These are phyloP conservation scores for Prionailurus bengalensis DNA, from an alignment of 2,113 vertebrate genomes.

Conservation along the genomic window DNA sequence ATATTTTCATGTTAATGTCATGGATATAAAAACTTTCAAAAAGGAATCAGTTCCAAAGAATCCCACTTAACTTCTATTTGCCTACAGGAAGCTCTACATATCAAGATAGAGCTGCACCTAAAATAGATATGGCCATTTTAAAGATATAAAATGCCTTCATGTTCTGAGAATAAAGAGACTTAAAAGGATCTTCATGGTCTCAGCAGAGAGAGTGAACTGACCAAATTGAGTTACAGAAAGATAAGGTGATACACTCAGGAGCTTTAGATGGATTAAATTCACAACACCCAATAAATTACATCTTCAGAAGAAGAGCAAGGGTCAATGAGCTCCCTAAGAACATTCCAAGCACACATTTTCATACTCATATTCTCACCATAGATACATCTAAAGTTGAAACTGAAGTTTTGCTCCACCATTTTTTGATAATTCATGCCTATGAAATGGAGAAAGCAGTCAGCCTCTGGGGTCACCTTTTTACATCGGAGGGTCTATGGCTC, in stretches of 20 bases:
- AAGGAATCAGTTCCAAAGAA: slow-evolving; percentile 3
- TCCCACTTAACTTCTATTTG: slow-evolving; percentile 67
- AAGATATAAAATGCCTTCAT: slow-evolving; percentile 70
- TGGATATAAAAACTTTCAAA: slow-evolving; percentile 50
- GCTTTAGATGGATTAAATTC: slow-evolving; percentile 68
- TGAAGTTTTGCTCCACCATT: neutral
- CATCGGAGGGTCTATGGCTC: neutral
- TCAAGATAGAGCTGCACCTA: slow-evolving; percentile 13
- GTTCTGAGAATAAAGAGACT: slow-evolving; percentile 66
- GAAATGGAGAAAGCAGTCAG: neutral
- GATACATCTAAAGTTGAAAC: slow-evolving; percentile 27
- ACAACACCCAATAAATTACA: slow-evolving; percentile 69
- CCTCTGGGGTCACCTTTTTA: neutral
- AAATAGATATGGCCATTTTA: slow-evolving; percentile 70
- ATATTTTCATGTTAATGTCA: slow-evolving; percentile 62
- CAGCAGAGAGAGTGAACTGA: slow-evolving; percentile 52
- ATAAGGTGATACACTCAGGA: slow-evolving; percentile 46
- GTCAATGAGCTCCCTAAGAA: slow-evolving; percentile 60
- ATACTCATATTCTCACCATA: slow-evolving; percentile 37
- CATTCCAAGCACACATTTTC: slow-evolving; percentile 69
- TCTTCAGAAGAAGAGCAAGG: slow-evolving; percentile 38
- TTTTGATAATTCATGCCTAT: neutral
- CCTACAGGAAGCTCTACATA: slow-evolving; percentile 33
- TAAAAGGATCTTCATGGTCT: slow-evolving; percentile 66
- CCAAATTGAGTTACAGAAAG: slow-evolving; percentile 70